These are phyloP conservation scores for Leptobrachium ailaonicum DNA, from an alignment of 2,113 vertebrate genomes.

Conservation along the genomic window DNA sequence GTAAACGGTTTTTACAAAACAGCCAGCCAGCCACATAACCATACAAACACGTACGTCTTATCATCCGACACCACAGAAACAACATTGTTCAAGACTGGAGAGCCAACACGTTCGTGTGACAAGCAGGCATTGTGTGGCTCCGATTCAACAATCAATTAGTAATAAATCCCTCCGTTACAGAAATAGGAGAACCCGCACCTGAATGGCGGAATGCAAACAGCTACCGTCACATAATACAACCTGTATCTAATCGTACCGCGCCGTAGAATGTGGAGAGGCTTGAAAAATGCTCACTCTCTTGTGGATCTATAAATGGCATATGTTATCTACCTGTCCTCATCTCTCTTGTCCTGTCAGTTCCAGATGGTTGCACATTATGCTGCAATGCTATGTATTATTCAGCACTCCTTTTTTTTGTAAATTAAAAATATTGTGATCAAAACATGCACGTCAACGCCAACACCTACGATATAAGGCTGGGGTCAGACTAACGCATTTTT, in stretches of 20 bases:
- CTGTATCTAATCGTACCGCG: slow-evolving; percentile 18
- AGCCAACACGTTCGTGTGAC: slow-evolving; percentile 11
- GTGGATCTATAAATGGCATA: not conserved
- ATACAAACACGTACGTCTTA: slow-evolving; percentile 23
- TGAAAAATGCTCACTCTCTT: not conserved
- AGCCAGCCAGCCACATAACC: not conserved
- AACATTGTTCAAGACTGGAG: slow-evolving; percentile 8
- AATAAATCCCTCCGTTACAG: slow-evolving; percentile 37
- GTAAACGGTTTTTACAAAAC: not conserved
- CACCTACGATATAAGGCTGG: too few relatives aligned
- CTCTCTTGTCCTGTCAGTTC: too few relatives aligned
- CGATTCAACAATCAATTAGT: slow-evolving; percentile 16
- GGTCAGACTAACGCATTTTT: too few relatives aligned
- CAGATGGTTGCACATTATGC: too few relatives aligned
- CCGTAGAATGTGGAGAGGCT: not conserved
- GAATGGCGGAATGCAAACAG: slow-evolving; percentile 37
- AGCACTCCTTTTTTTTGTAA: too few relatives aligned
- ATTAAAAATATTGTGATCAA: too few relatives aligned
- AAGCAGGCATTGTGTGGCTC: slow-evolving; percentile 13
- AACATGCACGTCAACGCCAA: too few relatives aligned
- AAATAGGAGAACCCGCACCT: slow-evolving; percentile 29
- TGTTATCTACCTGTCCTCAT: too few relatives aligned
- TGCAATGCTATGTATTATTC: too few relatives aligned
- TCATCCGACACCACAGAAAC: not conserved
- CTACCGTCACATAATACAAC: slow-evolving; percentile 34